Percentiles rank a stretch among this genome's conserved stretches.
phyloP scores from a whole-genome alignment of 2,113 vertebrate genomes.

The Zosterops pallidus region DNA sequence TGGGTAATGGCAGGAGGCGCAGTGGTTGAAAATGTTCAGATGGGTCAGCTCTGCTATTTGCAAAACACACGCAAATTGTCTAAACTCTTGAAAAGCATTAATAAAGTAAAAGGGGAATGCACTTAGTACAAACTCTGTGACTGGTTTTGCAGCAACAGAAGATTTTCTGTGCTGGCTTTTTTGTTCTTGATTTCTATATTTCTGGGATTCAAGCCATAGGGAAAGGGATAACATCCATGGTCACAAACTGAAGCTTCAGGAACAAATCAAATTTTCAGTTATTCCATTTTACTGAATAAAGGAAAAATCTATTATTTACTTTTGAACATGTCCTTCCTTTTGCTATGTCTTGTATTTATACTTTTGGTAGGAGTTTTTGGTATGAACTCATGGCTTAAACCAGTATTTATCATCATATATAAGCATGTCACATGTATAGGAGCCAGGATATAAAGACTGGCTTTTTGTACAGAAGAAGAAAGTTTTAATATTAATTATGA shows the following conservation, averaged over 20 bases:
- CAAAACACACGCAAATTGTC: not conserved
- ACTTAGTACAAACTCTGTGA: fast-evolving
- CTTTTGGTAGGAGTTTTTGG: not conserved
- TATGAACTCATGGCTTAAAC: not conserved
- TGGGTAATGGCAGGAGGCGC: not conserved
- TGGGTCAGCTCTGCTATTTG: not conserved
- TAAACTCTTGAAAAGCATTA: not conserved
- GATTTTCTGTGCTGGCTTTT: not conserved
- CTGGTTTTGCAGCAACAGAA: not conserved
- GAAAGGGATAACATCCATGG: not conserved
- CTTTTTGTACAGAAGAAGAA: not conserved
- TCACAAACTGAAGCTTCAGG: not conserved
- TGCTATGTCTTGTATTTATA: not conserved
- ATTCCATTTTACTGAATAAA: not conserved
- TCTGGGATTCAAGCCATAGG: not conserved
- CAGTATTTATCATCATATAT: not conserved
- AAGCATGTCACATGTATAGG: not conserved
- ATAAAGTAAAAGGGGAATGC: not conserved
- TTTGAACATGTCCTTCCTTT: not conserved
- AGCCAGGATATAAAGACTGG: not conserved
- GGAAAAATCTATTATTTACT: not conserved
- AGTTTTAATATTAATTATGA: not conserved
- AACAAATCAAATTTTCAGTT: not conserved
- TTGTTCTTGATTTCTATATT: not conserved
- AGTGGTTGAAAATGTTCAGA: not conserved